phyloP scores from a whole-genome alignment of 2,113 vertebrate genomes.

The Gambusia affinis region DNA sequence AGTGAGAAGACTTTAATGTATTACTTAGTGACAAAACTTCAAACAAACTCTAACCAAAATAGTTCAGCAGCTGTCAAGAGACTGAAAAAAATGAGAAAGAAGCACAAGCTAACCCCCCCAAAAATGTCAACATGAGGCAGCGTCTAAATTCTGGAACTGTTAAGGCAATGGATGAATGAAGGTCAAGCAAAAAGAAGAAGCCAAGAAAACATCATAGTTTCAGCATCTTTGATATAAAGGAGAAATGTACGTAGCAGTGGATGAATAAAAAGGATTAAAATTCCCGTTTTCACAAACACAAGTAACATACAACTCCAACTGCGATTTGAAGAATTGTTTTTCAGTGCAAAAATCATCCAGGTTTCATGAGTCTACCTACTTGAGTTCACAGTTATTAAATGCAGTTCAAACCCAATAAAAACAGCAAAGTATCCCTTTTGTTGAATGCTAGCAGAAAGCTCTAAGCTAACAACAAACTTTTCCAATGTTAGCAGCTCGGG shows the following conservation, averaged over 20 bases:
- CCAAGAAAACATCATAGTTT: background rate
- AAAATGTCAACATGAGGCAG: background rate
- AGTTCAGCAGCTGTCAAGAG: background rate
- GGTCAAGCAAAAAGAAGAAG: background rate
- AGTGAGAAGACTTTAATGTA: background rate
- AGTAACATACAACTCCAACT: background rate
- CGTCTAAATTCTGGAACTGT: background rate
- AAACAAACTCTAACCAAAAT: background rate
- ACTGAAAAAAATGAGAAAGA: background rate
- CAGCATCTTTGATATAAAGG: background rate
- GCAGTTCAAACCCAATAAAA: background rate
- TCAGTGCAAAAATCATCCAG: background rate
- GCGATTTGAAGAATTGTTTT: background rate
- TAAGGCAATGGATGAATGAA: background rate
- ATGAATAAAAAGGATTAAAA: background rate
- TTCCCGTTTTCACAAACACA: background rate
- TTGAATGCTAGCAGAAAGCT: background rate
- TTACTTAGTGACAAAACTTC: background rate
- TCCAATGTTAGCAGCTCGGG: background rate
- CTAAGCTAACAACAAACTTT: background rate
- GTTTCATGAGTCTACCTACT: background rate
- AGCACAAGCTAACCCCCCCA: background rate
- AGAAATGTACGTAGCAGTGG: background rate
- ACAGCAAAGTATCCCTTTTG: background rate
- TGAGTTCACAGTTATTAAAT: background rate